These are phyloP conservation scores for Spizella passerina DNA, from an alignment of 2,797 vertebrate genomes.

Conservation along the genomic window DNA sequence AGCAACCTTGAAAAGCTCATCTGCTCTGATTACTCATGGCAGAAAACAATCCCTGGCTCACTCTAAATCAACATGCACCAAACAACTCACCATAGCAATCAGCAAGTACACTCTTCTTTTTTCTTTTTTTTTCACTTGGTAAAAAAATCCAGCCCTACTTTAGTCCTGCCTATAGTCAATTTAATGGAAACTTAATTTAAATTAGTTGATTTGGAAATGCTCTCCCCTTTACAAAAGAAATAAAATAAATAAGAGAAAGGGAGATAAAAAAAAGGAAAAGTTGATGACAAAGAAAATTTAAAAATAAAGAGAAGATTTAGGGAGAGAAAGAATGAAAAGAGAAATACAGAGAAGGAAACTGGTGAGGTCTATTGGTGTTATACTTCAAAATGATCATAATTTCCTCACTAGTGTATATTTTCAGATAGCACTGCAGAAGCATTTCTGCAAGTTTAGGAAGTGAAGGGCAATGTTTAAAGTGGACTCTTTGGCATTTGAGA, in stretches of 20 bases:
- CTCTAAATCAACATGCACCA: background rate
- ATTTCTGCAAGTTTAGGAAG: background rate
- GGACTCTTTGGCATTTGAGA: background rate
- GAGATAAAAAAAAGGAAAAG: background rate
- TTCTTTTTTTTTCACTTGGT: background rate
- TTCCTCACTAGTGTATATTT: background rate
- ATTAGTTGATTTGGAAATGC: background rate
- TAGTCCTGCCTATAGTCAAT: slow-evolving; percentile 11
- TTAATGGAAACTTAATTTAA: slow-evolving; percentile 35
- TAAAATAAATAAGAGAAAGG: background rate
- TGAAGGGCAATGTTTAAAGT: background rate
- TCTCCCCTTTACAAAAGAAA: background rate
- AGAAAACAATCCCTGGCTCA: slow-evolving; percentile 25
- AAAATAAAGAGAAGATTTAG: background rate
- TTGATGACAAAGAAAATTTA: background rate
- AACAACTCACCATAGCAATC: background rate
- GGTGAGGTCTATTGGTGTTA: background rate
- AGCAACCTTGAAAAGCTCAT: slow-evolving; percentile 71
- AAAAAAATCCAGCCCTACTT: background rate
- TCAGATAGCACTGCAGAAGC: background rate
- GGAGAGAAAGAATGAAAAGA: background rate
- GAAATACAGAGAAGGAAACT: background rate
- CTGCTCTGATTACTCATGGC: slow-evolving; percentile 57
- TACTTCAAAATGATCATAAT: background rate
- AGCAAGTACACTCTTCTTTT: background rate